phyloP scores from a whole-genome alignment of 2,888 invertebrate species.

The Melanostoma scalare region DNA sequence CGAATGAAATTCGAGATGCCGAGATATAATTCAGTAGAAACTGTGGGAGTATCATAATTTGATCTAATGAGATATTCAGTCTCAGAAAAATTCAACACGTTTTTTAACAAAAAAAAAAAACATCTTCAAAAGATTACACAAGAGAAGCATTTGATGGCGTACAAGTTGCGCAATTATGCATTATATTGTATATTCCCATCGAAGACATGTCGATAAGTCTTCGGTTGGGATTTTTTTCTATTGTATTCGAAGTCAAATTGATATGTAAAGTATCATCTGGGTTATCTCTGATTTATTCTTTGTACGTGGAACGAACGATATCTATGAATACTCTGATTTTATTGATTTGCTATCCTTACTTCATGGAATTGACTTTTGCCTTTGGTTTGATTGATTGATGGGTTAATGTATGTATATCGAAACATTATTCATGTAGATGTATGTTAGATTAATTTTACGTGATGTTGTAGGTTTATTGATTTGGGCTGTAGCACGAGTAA shows the following conservation, averaged over 20 bases:
- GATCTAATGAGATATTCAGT: too few species aligned
- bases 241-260: slow-evolving; percentile 40
- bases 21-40: too few species aligned
- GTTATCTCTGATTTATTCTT: slow-evolving; percentile 39
- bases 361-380: slow-evolving; percentile 43
- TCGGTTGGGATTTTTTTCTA: neutral
- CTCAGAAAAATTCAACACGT: too few species aligned
- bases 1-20: too few species aligned
- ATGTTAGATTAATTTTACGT: neutral
- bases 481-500: neutral
- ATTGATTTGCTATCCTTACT: slow-evolving; percentile 36
- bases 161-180: too few species aligned
- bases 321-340: slow-evolving; percentile 44
- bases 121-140: too few species aligned
- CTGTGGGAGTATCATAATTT: too few species aligned
- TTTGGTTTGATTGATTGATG: slow-evolving; percentile 38
- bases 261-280: slow-evolving; percentile 42
- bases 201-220: too few species aligned
- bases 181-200: too few species aligned
- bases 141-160: too few species aligned
- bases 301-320: slow-evolving; percentile 1
- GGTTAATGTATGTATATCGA: slow-evolving; percentile 5
- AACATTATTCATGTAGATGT: slow-evolving; percentile 6
- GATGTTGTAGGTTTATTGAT: too few species aligned
- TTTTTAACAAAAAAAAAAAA: too few species aligned